A percentile compares a stretch with the other conserved stretches of the same genome.
Evolutionary conservation across 2,888 invertebrate species (phyloP).

Genomic region (Phania funesta): DNA sequence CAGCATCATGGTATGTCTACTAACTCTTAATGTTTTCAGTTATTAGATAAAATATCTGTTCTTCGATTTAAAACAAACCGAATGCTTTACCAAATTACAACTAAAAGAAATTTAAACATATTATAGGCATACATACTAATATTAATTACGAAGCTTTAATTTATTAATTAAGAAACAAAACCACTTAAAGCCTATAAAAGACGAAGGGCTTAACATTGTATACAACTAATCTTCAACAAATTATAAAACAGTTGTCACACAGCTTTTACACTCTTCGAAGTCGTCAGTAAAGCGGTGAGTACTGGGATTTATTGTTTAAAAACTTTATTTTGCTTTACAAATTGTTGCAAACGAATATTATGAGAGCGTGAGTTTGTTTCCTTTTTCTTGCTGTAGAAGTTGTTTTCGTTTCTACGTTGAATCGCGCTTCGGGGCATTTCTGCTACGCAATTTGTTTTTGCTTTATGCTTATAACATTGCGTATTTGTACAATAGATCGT

Average conservation of each 20-base stretch:
- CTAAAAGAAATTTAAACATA: slow-evolving; percentile 4
- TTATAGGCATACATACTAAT: slow-evolving; percentile 28
- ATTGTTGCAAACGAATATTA: too few species aligned
- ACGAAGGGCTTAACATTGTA: slow-evolving; percentile 27
- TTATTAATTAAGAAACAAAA: slow-evolving; percentile 32
- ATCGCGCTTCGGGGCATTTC: too few species aligned
- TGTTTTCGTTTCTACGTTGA: too few species aligned
- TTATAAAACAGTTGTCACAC: not conserved
- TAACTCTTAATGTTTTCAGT: slow-evolving; percentile 8
- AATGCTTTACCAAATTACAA: slow-evolving; percentile 48
- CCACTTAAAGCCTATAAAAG: slow-evolving; percentile 6
- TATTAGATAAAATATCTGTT: slow-evolving; percentile 10
- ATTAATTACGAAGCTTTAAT: slow-evolving; percentile 46
- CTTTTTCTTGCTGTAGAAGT: too few species aligned
- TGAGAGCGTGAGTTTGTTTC: too few species aligned
- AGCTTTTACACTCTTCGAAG: too few species aligned
- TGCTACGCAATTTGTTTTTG: too few species aligned
- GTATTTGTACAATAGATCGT: too few species aligned
- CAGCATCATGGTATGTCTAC: not conserved
- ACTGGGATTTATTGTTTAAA: too few species aligned
- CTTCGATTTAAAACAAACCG: slow-evolving; percentile 24
- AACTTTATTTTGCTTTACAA: too few species aligned
- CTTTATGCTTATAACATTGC: too few species aligned
- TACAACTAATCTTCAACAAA: not conserved
- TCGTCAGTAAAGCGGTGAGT: too few species aligned